Evolutionary conservation across 2,888 invertebrate species (phyloP).

Genomic region (Leptopterna dolabrata): DNA sequence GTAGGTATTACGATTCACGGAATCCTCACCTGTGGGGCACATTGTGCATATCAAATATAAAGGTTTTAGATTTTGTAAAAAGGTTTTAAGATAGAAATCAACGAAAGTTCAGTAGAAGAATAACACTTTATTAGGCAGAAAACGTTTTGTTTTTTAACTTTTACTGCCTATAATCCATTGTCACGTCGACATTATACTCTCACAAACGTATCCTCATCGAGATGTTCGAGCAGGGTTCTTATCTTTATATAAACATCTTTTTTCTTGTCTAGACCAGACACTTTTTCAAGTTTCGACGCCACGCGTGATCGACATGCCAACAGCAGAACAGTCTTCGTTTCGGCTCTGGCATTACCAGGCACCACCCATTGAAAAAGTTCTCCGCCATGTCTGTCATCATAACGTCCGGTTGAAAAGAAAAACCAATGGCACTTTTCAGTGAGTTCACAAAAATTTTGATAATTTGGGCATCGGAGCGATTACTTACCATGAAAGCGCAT

Average conservation of each 20-base stretch:
- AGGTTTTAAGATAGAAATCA: no score
- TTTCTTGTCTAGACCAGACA: neutral
- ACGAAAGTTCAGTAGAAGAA: no score
- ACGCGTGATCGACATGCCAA: slow-evolving; percentile 63
- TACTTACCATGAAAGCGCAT: slow-evolving; percentile 34
- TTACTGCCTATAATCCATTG: no score
- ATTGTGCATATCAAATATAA: no score
- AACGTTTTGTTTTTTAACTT: no score
- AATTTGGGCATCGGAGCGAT: neutral
- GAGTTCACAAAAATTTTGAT: neutral
- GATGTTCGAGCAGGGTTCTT: slow-evolving; percentile 15
- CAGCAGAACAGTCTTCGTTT: slow-evolving; percentile 59
- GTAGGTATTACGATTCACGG: no score
- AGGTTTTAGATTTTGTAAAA: no score
- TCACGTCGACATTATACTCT: no score
- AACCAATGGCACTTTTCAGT: neutral
- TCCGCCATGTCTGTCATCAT: slow-evolving; percentile 63
- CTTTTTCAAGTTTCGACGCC: slow-evolving; percentile 59
- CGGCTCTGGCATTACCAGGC: slow-evolving; percentile 58
- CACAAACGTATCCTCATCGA: slow-evolving; percentile 13
- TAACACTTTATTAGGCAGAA: no score
- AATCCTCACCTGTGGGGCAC: no score
- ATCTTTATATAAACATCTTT: slow-evolving; percentile 6
- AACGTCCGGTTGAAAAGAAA: slow-evolving; percentile 52
- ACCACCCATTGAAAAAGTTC: slow-evolving; percentile 62